Evolutionary conservation across 2,888 invertebrate genomes (phyloP).

Genomic region (Sepioteuthis lessoniana): DNA sequence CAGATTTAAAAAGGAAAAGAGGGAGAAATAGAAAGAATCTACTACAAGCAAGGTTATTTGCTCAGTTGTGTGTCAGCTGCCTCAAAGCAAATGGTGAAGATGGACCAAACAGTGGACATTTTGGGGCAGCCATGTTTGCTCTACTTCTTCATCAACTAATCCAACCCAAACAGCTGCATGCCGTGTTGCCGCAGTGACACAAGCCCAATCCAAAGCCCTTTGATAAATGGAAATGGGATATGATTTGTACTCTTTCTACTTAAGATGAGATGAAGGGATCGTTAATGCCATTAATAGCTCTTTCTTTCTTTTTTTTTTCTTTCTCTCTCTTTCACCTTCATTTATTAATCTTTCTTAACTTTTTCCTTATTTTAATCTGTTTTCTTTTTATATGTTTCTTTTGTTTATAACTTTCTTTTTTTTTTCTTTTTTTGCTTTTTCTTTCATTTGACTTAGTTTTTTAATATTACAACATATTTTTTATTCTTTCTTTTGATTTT

Average conservation of each 20-base stretch:
- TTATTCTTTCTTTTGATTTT: too few species aligned
- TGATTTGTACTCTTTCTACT: not conserved
- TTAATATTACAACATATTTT: too few species aligned
- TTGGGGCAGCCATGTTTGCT: conserved; percentile 12
- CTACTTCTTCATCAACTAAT: not conserved
- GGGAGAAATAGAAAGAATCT: not conserved
- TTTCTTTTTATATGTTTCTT: too few species aligned
- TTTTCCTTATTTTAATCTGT: not conserved
- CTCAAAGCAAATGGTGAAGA: not conserved
- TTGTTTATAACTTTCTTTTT: too few species aligned
- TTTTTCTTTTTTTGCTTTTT: too few species aligned
- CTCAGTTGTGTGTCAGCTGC: conserved; percentile 21
- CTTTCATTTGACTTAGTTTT: too few species aligned
- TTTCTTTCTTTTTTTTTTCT: not conserved
- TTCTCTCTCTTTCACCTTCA: not conserved
- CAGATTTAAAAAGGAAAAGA: not conserved
- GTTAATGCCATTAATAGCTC: not conserved
- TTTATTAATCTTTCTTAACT: not conserved
- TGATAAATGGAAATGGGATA: conserved; percentile 33
- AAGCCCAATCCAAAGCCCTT: conserved; percentile 14
- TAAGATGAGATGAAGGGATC: conserved; percentile 12
- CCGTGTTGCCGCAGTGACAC: not conserved
- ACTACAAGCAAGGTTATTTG: not conserved
- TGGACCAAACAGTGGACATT: not conserved
- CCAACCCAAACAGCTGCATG: conserved; percentile 13